Conservation (phyloP, 2,113 vertebrate species). For the Gracilinanus agilis region DNA sequence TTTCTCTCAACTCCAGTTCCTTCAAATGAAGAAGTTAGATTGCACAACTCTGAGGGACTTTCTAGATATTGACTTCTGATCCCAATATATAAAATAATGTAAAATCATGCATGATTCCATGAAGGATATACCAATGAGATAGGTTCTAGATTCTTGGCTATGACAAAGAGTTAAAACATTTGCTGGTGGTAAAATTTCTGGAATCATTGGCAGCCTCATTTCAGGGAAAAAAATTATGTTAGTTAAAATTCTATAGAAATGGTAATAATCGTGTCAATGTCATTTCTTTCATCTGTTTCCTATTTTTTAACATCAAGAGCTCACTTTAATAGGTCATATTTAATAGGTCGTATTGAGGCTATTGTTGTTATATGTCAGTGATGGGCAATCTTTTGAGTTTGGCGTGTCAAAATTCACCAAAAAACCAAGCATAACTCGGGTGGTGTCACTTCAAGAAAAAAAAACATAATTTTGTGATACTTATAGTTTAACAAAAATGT, state of each 20-base stretch:
- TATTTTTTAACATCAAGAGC: neutral
- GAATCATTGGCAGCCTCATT: neutral
- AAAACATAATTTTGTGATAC: too few relatives aligned
- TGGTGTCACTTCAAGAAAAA: too few relatives aligned
- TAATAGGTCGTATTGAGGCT: neutral
- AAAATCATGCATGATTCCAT: neutral
- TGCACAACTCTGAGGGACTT: neutral
- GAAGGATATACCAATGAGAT: neutral
- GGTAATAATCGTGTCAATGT: neutral
- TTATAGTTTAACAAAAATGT: too few relatives aligned
- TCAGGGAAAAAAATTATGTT: neutral
- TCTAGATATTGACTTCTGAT: neutral
- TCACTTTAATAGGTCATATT: neutral
- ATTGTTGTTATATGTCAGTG: too few relatives aligned
- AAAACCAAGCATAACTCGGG: too few relatives aligned
- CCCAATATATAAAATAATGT: neutral
- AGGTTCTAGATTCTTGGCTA: neutral
- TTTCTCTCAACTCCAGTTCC: neutral
- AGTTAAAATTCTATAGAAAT: neutral
- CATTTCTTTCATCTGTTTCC: neutral
- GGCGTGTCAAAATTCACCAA: too few relatives aligned
- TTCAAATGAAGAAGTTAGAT: neutral
- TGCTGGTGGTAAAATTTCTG: neutral
- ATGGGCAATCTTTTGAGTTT: too few relatives aligned
- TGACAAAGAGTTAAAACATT: neutral